phyloP scores from a whole-genome alignment of 2,888 invertebrate species.

The Xylota segnis region DNA sequence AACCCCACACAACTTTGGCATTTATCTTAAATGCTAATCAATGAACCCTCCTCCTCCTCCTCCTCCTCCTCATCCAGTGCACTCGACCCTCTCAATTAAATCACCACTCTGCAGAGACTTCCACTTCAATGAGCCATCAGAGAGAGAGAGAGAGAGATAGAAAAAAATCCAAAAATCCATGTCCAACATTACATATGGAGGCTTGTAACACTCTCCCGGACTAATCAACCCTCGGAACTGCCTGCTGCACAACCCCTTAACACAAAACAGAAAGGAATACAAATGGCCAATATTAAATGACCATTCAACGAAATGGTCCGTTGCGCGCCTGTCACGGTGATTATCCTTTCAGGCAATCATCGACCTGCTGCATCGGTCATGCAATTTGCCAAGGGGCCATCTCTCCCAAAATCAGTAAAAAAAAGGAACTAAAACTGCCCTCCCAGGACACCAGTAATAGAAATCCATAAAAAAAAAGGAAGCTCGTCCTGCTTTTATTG shows the following conservation, averaged over 20 bases:
- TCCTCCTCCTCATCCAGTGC: conserved; percentile 28
- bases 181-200: conserved; percentile 26
- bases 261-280: conserved; percentile 27
- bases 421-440: conserved; percentile 40
- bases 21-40: conserved; percentile 72
- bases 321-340: conserved; percentile 75
- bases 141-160: no score
- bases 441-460: conserved; percentile 67
- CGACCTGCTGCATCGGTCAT: conserved; percentile 65
- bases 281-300: conserved; percentile 63
- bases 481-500: conserved; percentile 48
- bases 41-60: conserved; percentile 64
- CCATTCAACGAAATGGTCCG: conserved; percentile 72
- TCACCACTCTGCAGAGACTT: conserved; percentile 64
- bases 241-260: neutral
- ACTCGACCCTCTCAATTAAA: conserved; percentile 65
- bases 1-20: conserved; percentile 48
- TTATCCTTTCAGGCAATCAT: conserved; percentile 76
- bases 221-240: conserved; percentile 68
- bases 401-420: neutral
- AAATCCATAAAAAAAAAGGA: conserved; percentile 33
- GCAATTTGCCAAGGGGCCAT: conserved; percentile 71
- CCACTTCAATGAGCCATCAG: conserved; percentile 70
- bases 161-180: conserved; percentile 64
- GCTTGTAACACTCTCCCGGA: conserved; percentile 62